These are phyloP conservation scores for Spilarctia lutea DNA, from an alignment of 2,888 invertebrate genomes.

Conservation along the genomic window DNA sequence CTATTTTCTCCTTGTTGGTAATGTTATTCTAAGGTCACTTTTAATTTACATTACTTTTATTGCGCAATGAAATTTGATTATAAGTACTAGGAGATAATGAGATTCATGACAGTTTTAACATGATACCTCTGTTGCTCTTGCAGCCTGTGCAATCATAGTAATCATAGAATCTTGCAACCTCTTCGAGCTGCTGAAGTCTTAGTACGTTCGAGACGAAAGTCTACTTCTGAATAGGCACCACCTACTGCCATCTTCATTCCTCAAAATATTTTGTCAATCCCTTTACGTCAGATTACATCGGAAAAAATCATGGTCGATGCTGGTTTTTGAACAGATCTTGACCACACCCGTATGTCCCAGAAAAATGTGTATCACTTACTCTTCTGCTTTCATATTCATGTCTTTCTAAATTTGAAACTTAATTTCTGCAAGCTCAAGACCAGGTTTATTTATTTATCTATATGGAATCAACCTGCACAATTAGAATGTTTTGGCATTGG, in stretches of 20 bases:
- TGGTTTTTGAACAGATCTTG: neutral
- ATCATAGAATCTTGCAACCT: neutral
- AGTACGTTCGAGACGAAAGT: neutral
- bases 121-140: no score
- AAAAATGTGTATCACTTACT: neutral
- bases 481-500: neutral
- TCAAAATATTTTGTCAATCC: no score
- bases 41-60: no score
- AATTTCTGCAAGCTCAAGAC: neutral
- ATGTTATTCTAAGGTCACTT: no score
- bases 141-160: neutral
- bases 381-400: neutral
- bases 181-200: neutral
- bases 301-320: neutral
- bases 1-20: no score
- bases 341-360: no score
- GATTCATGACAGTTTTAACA: no score
- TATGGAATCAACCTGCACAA: neutral
- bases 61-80: no score
- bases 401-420: neutral
- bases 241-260: neutral
- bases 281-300: no score
- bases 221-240: neutral
- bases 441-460: neutral
- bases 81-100: neutral